Conservation (phyloP, 2,113 vertebrate genomes). For the Protobothrops mucrosquamatus region DNA sequence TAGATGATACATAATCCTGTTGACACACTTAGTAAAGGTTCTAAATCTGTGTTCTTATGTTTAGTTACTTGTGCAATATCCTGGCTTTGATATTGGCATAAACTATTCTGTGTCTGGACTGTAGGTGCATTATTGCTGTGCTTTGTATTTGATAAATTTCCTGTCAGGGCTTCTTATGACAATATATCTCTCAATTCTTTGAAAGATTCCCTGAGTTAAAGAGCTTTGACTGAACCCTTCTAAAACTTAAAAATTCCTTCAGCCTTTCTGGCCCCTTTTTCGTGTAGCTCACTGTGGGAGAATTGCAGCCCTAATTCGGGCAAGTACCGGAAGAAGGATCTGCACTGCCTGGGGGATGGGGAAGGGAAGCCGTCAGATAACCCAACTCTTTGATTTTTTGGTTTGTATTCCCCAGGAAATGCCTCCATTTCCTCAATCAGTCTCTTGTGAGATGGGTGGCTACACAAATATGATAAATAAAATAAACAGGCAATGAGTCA, state of each 20-base stretch:
- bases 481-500: neutral
- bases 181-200: neutral
- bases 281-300: neutral
- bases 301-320: neutral
- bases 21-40: neutral
- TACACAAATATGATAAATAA: neutral
- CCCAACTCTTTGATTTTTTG: neutral
- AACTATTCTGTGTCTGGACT: neutral
- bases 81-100: neutral
- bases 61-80: neutral
- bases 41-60: neutral
- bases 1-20: neutral
- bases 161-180: neutral
- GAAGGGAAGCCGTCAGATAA: neutral
- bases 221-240: neutral
- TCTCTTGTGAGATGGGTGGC: neutral
- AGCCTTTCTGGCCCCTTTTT: neutral
- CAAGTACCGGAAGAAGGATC: neutral
- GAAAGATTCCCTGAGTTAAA: neutral
- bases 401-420: neutral
- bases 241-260: neutral
- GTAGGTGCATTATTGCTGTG: neutral
- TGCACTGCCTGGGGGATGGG: too few relatives aligned
- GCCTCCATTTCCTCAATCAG: neutral
- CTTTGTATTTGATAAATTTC: neutral